phyloP scores from a whole-genome alignment of 2,797 vertebrate species.

The Catamblyrhynchus diadema region DNA sequence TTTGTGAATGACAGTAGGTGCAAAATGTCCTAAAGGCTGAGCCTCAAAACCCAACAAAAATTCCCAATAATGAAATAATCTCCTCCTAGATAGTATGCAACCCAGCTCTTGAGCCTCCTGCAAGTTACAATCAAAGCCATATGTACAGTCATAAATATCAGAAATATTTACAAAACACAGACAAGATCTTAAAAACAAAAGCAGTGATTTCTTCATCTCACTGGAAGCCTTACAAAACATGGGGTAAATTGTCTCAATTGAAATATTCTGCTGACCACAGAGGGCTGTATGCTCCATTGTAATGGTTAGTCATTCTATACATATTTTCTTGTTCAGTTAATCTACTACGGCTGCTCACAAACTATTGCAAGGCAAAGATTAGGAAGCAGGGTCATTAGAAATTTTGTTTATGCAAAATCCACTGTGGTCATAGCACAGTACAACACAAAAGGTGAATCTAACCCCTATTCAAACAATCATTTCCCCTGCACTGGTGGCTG shows the following conservation, averaged over 20 bases:
- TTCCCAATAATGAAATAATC: neutral
- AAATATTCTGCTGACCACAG: slow-evolving; percentile 40
- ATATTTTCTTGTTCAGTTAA: neutral
- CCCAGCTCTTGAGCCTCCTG: neutral
- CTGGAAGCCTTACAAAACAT: slow-evolving; percentile 25
- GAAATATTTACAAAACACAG: slow-evolving; percentile 47
- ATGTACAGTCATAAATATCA: neutral
- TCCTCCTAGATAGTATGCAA: neutral
- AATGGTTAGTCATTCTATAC: slow-evolving; percentile 49
- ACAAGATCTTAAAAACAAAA: slow-evolving; percentile 61
- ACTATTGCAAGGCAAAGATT: slow-evolving; percentile 13
- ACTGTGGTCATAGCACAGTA: neutral
- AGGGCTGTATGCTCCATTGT: neutral
- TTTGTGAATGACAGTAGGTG: neutral
- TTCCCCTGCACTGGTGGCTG: neutral
- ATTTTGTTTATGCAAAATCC: neutral
- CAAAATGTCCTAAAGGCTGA: neutral
- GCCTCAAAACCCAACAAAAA: neutral
- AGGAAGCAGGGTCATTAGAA: neutral
- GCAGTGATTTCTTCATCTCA: slow-evolving; percentile 40
- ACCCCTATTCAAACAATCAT: neutral
- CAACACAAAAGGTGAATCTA: slow-evolving; percentile 14
- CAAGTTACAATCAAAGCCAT: neutral
- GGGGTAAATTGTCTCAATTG: neutral
- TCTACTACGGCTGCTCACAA: neutral